A percentile compares a stretch with the other conserved stretches of the same genome.
Evolutionary conservation across 2,888 invertebrate genomes (phyloP).

Genomic region (Lithosia quadra): DNA sequence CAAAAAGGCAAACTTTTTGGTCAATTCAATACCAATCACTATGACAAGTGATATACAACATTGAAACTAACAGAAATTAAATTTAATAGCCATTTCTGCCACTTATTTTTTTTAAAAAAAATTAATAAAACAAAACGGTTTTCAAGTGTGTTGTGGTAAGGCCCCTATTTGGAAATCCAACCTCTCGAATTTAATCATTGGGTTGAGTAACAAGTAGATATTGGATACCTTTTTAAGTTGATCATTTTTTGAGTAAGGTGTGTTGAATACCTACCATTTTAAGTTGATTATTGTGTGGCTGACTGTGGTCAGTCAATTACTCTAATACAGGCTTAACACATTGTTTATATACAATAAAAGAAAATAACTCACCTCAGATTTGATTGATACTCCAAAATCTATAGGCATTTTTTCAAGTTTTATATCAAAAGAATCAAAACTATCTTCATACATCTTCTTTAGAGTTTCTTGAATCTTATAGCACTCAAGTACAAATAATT

Average conservation of each 20-base stretch:
- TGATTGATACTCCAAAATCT: constrained; percentile 60
- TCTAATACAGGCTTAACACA: not conserved
- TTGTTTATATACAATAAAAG: not conserved
- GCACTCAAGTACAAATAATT: constrained; percentile 79
- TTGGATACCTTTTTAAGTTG: not conserved
- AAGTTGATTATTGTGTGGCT: not conserved
- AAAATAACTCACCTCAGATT: constrained; percentile 69
- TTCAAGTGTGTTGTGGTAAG: no score
- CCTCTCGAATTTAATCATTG: not conserved
- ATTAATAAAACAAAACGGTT: no score
- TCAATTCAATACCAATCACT: no score
- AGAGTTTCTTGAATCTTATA: constrained; percentile 75
- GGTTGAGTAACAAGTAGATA: not conserved
- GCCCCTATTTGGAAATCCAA: no score
- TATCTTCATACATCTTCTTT: constrained; percentile 63
- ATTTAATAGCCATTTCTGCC: not conserved
- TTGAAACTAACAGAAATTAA: no score
- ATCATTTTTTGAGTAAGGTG: not conserved
- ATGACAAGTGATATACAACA: no score
- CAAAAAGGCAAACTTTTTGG: no score
- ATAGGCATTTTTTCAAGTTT: constrained; percentile 60
- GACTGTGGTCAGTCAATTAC: not conserved
- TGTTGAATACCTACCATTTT: not conserved
- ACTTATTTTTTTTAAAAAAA: not conserved
- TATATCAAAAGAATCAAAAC: constrained; percentile 49